Conservation (phyloP, 1,140 invertebrate genomes). For the Colletes latitarsis region DNA sequence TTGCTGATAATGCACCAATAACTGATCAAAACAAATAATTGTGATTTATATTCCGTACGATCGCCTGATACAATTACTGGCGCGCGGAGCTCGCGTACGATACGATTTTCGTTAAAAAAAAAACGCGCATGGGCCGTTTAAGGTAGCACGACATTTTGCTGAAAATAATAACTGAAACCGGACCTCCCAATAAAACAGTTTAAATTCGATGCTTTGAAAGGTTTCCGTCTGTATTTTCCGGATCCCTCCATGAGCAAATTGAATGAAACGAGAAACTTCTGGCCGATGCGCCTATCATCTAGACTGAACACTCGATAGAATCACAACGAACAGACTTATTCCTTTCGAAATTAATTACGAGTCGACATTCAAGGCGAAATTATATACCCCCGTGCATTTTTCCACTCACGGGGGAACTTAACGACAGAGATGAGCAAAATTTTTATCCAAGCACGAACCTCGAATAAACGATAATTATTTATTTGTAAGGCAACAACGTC, state of each 20-base stretch:
- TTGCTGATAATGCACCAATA: no score
- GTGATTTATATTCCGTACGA: no score
- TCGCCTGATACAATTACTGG: no score
- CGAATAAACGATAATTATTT: no score
- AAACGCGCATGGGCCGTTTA: not conserved
- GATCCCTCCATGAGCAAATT: not conserved
- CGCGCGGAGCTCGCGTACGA: no score
- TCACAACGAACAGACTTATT: not conserved
- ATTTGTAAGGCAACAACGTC: no score
- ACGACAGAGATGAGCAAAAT: no score
- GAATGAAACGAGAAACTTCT: conserved; percentile 23
- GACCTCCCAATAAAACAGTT: conserved; percentile 28
- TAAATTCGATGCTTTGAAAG: conserved; percentile 32
- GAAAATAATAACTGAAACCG: conserved; percentile 1
- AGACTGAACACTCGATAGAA: not conserved
- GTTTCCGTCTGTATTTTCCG: conserved; percentile 32
- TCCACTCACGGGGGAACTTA: not conserved
- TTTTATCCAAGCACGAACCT: no score
- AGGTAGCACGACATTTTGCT: not conserved
- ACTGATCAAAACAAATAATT: no score
- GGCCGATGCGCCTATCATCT: not conserved
- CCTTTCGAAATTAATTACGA: conserved; percentile 12
- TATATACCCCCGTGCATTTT: not conserved
- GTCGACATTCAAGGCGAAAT: not conserved
- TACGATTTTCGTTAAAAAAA: not conserved